Evolutionary conservation across 1,140 invertebrate species (phyloP).

Genomic region (Drosophila bifasciata): DNA sequence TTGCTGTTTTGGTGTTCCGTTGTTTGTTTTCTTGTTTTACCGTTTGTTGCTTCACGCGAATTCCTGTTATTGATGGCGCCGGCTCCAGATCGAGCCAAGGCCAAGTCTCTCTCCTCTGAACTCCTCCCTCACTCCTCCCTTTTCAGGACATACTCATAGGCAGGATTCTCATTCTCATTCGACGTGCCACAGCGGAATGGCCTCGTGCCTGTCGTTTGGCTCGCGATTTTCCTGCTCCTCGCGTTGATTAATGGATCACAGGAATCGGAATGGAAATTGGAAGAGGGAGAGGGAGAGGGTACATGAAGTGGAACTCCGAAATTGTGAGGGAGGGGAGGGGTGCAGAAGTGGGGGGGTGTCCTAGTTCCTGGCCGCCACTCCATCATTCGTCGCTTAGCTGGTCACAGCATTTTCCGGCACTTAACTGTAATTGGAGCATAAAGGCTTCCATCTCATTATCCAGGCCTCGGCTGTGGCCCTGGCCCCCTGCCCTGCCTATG

Average conservation of each 20-base stretch:
- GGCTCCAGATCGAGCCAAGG: constrained; percentile 71
- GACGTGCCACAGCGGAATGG: constrained; percentile 71
- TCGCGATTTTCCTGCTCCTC: constrained; percentile 52
- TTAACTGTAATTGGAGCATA: constrained; percentile 75
- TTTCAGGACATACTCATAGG: constrained; percentile 44
- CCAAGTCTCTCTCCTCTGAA: constrained; percentile 8
- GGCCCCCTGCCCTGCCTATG: neutral
- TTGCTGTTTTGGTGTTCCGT: constrained; percentile 35
- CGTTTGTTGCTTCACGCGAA: constrained; percentile 69
- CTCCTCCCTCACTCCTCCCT: neutral
- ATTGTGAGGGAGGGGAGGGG: neutral
- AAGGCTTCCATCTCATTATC: constrained; percentile 78
- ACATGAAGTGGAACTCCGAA: constrained; percentile 4
- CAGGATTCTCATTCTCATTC: constrained; percentile 65
- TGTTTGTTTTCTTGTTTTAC: constrained; percentile 71
- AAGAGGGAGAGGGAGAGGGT: neutral
- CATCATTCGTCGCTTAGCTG: constrained; percentile 48
- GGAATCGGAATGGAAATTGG: constrained; percentile 1
- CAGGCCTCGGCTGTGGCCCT: constrained; percentile 21
- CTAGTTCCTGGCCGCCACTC: constrained; percentile 41
- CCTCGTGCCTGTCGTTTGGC: constrained; percentile 54
- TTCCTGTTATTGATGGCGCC: constrained; percentile 74
- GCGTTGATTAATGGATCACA: constrained; percentile 68
- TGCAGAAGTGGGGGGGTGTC: constrained; percentile 11
- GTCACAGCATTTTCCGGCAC: constrained; percentile 78